Conservation (phyloP, 2,888 invertebrate species). For the Escarpia spicata region DNA sequence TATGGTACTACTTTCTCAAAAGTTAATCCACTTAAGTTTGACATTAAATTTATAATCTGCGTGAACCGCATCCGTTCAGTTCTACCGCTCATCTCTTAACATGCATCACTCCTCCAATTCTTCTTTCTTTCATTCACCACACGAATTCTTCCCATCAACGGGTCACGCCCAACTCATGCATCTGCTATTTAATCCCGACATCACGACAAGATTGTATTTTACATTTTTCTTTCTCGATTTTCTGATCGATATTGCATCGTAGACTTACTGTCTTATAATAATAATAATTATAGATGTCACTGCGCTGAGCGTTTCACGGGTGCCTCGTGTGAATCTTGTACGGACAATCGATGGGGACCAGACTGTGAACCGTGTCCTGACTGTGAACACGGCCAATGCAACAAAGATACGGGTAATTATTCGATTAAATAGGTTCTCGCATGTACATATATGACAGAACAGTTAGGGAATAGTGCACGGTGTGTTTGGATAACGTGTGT, state of each 20-base stretch:
- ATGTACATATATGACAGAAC: not conserved
- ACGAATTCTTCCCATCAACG: no score
- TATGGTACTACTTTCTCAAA: not conserved
- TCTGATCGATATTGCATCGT: not conserved
- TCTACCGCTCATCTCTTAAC: not conserved
- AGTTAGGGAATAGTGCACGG: no score
- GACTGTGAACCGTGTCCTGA: slow-evolving; percentile 39
- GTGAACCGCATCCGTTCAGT: not conserved
- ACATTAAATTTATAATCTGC: not conserved
- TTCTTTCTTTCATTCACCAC: not conserved
- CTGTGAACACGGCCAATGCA: slow-evolving; percentile 41
- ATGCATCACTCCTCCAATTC: not conserved
- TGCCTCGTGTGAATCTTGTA: slow-evolving; percentile 27
- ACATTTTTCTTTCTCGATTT: not conserved
- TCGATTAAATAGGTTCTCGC: not conserved
- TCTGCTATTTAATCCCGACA: no score
- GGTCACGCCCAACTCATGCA: no score
- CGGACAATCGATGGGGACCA: slow-evolving; percentile 26
- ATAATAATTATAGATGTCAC: slow-evolving; percentile 22
- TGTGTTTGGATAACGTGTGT: no score
- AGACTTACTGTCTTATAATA: not conserved
- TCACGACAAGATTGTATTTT: not conserved
- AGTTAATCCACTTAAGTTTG: not conserved
- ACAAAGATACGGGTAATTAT: slow-evolving; percentile 34
- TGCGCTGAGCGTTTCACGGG: slow-evolving; percentile 31